A percentile compares a stretch with the other conserved stretches of the same genome.
These are phyloP conservation scores for Ophioninae sp. DNA, from an alignment of 2,888 invertebrate genomes.

Conservation along the genomic window DNA sequence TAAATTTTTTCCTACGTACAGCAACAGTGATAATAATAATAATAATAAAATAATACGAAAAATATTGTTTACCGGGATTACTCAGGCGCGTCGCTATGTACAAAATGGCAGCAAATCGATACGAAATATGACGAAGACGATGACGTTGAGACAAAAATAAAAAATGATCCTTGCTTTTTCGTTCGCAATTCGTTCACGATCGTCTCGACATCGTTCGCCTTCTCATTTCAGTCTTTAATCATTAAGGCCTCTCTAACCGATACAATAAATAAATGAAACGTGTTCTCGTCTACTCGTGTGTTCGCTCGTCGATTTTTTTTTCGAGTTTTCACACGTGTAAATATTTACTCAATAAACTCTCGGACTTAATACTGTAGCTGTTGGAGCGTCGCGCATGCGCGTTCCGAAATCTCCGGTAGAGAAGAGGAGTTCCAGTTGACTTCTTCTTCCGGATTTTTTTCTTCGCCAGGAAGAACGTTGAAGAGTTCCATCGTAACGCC, in stretches of 20 bases:
- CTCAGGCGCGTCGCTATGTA: conserved; percentile 48
- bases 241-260: conserved; percentile 46
- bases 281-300: background rate
- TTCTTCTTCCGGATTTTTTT: too few species aligned
- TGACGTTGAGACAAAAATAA: conserved; percentile 35
- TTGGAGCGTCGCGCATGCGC: background rate
- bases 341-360: conserved; percentile 57
- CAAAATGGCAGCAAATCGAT: conserved; percentile 42
- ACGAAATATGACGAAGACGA: conserved; percentile 44
- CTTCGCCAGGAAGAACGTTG: too few species aligned
- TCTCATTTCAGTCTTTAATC: conserved; percentile 53
- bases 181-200: conserved; percentile 8
- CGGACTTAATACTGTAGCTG: conserved; percentile 55
- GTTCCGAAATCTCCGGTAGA: too few species aligned
- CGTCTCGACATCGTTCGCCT: conserved; percentile 40
- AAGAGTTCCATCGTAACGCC: too few species aligned
- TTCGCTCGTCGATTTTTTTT: background rate
- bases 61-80: conserved; percentile 45
- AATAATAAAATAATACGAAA: conserved; percentile 3
- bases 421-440: too few species aligned
- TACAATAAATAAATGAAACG: conserved; percentile 57
- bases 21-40: conserved; percentile 1
- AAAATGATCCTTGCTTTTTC: conserved; percentile 45
- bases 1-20: background rate
- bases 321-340: background rate